Conservation (phyloP, 2,113 vertebrate genomes). For the Bothrops jararaca region DNA sequence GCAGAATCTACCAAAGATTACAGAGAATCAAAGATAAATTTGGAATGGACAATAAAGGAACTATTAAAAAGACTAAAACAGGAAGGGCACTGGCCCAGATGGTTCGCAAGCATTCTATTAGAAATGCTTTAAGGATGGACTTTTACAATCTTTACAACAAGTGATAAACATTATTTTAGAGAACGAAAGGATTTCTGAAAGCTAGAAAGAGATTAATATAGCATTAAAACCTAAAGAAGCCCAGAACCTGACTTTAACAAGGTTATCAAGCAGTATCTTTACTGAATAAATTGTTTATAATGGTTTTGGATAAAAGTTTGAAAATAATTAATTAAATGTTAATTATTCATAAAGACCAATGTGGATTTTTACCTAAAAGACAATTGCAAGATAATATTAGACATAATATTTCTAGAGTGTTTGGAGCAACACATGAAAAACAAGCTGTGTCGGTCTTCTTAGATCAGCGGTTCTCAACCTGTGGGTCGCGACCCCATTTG, state of each 20-base stretch:
- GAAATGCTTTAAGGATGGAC: neutral
- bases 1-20: neutral
- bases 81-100: neutral
- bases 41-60: neutral
- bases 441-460: neutral
- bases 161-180: neutral
- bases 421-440: neutral
- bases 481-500: too few species aligned
- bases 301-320: neutral
- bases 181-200: neutral
- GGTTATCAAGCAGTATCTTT: neutral
- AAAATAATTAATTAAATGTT: neutral
- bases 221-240: neutral
- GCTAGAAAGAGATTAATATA: neutral
- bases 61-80: neutral
- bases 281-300: neutral
- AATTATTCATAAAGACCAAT: neutral
- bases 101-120: neutral
- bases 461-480: too few species aligned
- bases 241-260: neutral
- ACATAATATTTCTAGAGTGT: neutral
- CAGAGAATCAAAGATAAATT: neutral
- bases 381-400: neutral
- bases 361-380: neutral
- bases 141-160: neutral